A percentile compares a stretch with the other conserved stretches of the same genome.
phyloP scores from a whole-genome alignment of 2,113 vertebrate genomes.

The Atherinomorus stipes region DNA sequence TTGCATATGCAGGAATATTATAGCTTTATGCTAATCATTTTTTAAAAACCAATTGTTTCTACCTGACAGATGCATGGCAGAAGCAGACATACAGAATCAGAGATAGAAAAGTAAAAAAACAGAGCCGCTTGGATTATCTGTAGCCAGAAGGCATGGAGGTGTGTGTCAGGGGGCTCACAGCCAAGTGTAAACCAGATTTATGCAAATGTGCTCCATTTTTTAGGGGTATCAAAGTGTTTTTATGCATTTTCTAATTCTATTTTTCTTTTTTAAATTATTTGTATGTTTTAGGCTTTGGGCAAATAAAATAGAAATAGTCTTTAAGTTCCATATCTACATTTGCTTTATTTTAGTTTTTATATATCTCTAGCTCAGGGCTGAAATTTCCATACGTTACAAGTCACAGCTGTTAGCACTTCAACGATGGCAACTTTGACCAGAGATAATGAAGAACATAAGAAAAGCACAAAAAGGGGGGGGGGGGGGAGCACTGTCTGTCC shows the following conservation, averaged over 20 bases:
- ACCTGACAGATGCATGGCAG: not conserved
- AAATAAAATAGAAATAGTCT: no score
- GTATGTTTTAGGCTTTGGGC: no score
- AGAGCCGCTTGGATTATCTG: slow-evolving; percentile 28
- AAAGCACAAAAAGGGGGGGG: no score
- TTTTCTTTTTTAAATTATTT: no score
- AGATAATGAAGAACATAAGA: no score
- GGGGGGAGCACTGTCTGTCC: no score
- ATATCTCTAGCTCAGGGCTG: no score
- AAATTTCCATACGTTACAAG: no score
- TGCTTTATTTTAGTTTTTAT: no score
- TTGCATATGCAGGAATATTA: not conserved
- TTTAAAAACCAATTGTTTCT: slow-evolving; percentile 2
- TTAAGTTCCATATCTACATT: no score
- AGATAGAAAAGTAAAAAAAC: slow-evolving; percentile 5
- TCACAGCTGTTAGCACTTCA: no score
- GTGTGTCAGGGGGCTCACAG: slow-evolving; percentile 6
- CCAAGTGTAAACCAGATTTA: slow-evolving; percentile 20
- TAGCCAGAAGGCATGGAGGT: slow-evolving; percentile 33
- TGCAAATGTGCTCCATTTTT: slow-evolving; percentile 39
- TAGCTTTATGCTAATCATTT: slow-evolving; percentile 27
- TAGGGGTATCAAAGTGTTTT: not conserved
- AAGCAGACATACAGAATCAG: not conserved
- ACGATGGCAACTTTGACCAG: no score
- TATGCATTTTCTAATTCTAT: not conserved